phyloP scores from a whole-genome alignment of 2,113 vertebrate species.

The Sminthopsis crassicaudata region DNA sequence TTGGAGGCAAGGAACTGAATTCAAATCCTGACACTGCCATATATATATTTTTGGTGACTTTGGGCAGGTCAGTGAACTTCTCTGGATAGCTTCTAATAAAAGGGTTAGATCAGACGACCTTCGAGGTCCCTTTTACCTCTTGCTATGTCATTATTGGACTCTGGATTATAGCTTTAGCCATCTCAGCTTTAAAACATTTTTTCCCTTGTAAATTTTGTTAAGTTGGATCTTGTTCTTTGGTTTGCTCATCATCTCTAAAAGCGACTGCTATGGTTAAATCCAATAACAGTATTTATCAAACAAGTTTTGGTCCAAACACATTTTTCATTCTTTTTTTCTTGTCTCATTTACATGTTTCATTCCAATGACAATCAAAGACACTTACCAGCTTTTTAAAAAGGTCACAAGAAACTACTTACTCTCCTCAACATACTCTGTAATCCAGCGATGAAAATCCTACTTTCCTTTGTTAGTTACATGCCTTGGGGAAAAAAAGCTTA shows the following conservation, averaged over 20 bases:
- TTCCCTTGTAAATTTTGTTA: not conserved
- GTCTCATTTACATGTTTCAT: constrained; percentile 62
- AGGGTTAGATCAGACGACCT: not conserved
- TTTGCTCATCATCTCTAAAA: constrained; percentile 17
- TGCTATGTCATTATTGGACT: not conserved
- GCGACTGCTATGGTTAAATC: not conserved
- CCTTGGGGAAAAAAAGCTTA: constrained; percentile 39
- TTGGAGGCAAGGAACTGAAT: not conserved
- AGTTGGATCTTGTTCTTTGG: constrained; percentile 11
- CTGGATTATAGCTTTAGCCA: not conserved
- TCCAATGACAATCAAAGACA: constrained; percentile 49
- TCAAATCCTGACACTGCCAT: not conserved
- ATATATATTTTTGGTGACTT: not conserved
- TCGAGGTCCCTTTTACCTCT: not conserved
- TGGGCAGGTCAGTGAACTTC: not conserved
- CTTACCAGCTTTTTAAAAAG: constrained; percentile 54
- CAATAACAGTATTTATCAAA: constrained; percentile 43
- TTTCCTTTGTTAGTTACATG: constrained; percentile 58
- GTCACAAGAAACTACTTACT: constrained; percentile 52
- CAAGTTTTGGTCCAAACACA: constrained; percentile 43
- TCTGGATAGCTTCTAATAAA: not conserved
- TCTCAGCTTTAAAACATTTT: not conserved
- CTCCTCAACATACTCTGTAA: no score
- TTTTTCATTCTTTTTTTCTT: constrained; percentile 58
- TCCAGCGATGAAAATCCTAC: not conserved